A percentile compares a stretch with the other conserved stretches of the same genome.
Conservation (phyloP, 2,113 vertebrate species). For the Fregetta grallaria region DNA sequence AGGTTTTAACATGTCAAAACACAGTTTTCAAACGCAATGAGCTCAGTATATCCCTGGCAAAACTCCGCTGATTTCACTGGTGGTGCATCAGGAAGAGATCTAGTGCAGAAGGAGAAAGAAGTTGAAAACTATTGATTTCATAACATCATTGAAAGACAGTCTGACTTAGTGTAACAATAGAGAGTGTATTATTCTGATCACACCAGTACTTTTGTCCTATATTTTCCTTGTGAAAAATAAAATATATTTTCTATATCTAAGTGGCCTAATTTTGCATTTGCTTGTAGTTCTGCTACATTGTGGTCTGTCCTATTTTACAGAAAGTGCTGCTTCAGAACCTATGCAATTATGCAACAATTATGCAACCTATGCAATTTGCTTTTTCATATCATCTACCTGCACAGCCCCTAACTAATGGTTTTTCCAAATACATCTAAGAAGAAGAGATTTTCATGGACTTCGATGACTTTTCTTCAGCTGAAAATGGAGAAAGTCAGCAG, state of each 20-base stretch:
- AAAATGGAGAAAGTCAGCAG: not conserved
- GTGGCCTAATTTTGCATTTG: not conserved
- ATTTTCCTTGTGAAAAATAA: not conserved
- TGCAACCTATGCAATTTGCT: not conserved
- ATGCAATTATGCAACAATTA: not conserved
- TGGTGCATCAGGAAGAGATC: not conserved
- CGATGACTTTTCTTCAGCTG: not conserved
- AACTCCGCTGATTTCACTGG: not conserved
- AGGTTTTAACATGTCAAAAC: constrained; percentile 63
- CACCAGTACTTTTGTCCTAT: not conserved
- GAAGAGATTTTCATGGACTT: not conserved
- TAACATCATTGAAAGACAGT: not conserved
- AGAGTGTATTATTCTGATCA: not conserved
- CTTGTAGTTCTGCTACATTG: not conserved
- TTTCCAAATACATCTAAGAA: not conserved
- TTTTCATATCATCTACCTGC: not conserved
- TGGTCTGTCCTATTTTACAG: not conserved
- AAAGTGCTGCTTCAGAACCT: not conserved
- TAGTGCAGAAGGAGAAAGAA: constrained; percentile 18
- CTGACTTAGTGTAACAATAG: not conserved
- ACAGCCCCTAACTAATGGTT: not conserved
- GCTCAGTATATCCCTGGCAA: not conserved
- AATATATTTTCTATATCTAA: not conserved
- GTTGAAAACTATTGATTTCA: constrained; percentile 16
- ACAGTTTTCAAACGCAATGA: constrained; percentile 43